Evolutionary conservation across 2,113 vertebrate genomes (phyloP).

Genomic region (Calyptommatus sinebrachiatus): DNA sequence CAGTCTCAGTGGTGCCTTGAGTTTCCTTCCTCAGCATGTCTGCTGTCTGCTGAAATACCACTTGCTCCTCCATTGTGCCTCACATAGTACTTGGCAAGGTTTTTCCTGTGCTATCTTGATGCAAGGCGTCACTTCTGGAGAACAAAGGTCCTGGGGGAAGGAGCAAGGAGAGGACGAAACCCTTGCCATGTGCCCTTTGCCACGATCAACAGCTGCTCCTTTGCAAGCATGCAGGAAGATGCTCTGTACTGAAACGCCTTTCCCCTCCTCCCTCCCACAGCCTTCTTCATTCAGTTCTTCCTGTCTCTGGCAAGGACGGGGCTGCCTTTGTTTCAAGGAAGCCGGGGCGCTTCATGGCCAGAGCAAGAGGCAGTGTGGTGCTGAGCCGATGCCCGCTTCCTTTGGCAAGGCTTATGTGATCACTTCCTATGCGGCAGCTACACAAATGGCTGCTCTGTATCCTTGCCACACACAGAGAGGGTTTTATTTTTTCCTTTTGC

Average conservation of each 20-base stretch:
- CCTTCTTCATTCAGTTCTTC: conserved; percentile 40
- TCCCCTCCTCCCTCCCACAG: no score
- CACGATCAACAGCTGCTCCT: not conserved
- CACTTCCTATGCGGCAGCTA: conserved; percentile 33
- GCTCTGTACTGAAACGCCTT: not conserved
- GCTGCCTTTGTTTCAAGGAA: conserved; percentile 9
- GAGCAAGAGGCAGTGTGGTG: not conserved
- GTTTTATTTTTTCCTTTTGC: not conserved
- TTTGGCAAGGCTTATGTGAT: conserved; percentile 26
- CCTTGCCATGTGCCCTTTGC: conserved; percentile 47
- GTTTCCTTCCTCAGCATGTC: no score
- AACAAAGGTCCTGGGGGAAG: conserved; percentile 35
- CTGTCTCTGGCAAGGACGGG: conserved; percentile 29
- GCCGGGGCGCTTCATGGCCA: not conserved
- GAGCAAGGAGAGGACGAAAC: conserved; percentile 21
- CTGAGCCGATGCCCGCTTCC: conserved; percentile 23
- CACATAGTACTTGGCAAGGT: conserved; percentile 11
- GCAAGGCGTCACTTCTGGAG: conserved; percentile 25
- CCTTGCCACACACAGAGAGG: conserved; percentile 28
- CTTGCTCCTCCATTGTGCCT: conserved; percentile 9
- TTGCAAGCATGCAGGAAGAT: not conserved
- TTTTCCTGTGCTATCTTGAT: conserved; percentile 26
- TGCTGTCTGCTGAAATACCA: conserved; percentile 22
- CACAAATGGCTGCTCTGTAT: conserved; percentile 10
- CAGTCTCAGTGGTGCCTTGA: no score